phyloP scores from a whole-genome alignment of 1,140 invertebrate species.

The Orius insidiosus region DNA sequence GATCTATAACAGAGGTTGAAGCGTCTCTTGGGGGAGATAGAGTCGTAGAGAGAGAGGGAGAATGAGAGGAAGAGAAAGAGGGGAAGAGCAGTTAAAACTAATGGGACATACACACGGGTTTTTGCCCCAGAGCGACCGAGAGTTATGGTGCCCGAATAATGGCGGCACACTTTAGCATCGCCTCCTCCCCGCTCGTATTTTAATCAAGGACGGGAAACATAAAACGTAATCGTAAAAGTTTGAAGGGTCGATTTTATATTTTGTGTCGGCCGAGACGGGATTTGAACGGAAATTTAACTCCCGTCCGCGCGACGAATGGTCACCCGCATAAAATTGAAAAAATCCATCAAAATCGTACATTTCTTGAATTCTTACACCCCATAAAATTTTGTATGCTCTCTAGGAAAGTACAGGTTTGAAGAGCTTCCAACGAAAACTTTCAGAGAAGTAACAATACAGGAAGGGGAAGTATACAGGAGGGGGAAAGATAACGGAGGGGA shows the following conservation, averaged over 20 bases:
- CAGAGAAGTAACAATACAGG: no score
- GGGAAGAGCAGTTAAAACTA: conserved; percentile 15
- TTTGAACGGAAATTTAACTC: background rate
- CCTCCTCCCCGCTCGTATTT: conserved; percentile 5
- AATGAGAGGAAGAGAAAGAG: conserved; percentile 15
- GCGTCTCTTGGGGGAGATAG: conserved; percentile 10
- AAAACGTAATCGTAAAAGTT: conserved; percentile 11
- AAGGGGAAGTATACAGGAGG: no score
- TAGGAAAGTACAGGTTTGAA: no score
- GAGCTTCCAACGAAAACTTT: no score
- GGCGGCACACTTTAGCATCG: conserved; percentile 8
- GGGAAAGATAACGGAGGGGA: no score
- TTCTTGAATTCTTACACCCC: background rate
- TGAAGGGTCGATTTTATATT: conserved; percentile 8
- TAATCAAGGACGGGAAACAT: conserved; percentile 9
- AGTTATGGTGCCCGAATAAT: conserved; percentile 15
- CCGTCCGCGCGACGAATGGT: no score
- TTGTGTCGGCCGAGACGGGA: background rate
- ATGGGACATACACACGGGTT: conserved; percentile 9
- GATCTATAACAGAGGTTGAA: conserved; percentile 11
- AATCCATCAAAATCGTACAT: background rate
- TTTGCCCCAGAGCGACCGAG: conserved; percentile 12
- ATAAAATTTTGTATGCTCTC: background rate
- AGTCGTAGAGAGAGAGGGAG: conserved; percentile 12
- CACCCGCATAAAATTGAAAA: background rate